Evolutionary conservation across 23 tunicate species (phyloP).

Genomic region (Oikopleura albicans): DNA sequence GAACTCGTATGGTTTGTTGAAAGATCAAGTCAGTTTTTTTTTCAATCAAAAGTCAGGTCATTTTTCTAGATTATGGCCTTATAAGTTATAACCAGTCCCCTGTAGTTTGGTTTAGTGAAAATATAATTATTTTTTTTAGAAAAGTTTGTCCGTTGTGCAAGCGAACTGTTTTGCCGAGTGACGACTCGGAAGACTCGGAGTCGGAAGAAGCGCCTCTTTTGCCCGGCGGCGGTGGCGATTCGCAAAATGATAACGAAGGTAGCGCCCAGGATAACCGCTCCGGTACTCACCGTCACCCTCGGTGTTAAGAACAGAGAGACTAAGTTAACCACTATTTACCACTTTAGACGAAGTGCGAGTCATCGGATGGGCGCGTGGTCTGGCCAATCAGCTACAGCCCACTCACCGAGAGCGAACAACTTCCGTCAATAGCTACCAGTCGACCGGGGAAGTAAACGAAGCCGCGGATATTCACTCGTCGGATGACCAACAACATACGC

Average conservation of each 20-base stretch:
- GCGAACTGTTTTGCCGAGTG: not conserved
- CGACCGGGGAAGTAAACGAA: not conserved
- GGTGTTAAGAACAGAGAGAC: no score
- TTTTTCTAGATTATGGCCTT: no score
- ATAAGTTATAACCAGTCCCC: no score
- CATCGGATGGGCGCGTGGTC: not conserved
- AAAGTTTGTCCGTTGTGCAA: conserved; percentile 12
- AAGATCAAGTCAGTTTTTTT: no score
- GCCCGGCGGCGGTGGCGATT: not conserved
- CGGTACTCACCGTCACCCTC: no score
- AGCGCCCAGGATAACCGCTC: no score
- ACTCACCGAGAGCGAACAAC: not conserved
- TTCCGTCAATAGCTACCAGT: not conserved
- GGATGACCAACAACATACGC: no score
- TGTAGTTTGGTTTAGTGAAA: no score
- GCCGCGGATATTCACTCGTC: no score
- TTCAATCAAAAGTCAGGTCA: no score
- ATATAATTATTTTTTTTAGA: not conserved
- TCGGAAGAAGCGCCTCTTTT: not conserved
- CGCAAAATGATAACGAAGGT: not conserved
- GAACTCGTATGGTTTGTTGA: no score
- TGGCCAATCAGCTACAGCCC: not conserved
- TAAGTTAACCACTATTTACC: no score
- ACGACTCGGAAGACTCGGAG: not conserved
- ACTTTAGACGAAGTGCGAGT: not conserved